Conservation (phyloP, 2,113 vertebrate genomes). For the Mystacornis crossleyi region DNA sequence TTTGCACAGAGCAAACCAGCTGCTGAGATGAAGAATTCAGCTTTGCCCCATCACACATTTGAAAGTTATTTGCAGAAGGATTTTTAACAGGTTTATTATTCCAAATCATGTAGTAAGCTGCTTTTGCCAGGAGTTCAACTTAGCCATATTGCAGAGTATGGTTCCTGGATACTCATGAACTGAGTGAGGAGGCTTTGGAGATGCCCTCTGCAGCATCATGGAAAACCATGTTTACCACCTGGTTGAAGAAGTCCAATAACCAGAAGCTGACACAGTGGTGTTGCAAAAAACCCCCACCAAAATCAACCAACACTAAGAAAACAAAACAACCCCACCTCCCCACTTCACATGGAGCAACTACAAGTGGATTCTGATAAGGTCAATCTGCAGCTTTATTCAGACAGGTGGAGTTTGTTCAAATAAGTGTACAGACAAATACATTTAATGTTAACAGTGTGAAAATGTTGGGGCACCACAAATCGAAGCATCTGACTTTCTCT, state of each 20-base stretch:
- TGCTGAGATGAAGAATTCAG: background rate
- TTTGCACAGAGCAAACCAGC: background rate
- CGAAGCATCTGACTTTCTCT: background rate
- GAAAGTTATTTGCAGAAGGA: background rate
- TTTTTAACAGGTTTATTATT: background rate
- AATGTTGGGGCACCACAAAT: background rate
- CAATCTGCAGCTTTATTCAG: background rate
- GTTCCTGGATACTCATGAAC: background rate
- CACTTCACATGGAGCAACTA: background rate
- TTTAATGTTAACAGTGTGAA: background rate
- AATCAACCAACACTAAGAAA: background rate
- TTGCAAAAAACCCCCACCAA: background rate
- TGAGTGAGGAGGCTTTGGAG: background rate
- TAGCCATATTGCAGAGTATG: background rate
- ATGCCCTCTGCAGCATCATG: background rate
- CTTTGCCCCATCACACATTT: background rate
- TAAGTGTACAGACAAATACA: background rate
- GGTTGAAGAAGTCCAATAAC: background rate
- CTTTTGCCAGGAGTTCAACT: background rate
- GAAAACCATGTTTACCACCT: background rate
- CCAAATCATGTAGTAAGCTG: background rate
- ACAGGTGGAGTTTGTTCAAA: background rate
- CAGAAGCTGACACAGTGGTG: background rate
- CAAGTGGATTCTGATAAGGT: background rate
- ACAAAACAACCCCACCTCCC: background rate